Base-by-base conservation (phyloP, 2,113 vertebrate genomes). In the Stictonetta naevosa region DNA sequence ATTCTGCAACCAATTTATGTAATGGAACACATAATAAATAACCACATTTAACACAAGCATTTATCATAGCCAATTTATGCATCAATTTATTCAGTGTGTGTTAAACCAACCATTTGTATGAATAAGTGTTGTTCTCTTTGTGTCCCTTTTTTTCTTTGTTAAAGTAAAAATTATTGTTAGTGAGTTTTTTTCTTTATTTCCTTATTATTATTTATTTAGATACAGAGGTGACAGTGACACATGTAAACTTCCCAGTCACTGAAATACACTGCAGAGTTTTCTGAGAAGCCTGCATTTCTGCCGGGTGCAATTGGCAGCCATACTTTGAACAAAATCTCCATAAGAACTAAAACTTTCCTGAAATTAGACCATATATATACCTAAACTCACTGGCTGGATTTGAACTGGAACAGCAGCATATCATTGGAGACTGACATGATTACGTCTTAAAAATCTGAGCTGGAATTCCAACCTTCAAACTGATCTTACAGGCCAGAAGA, bases 11-110 rank as follows among this genome's bases (percentile, higher is more conserved):
- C 94, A 97, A 97, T 98, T 97, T 97, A 86, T 95, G 42, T 97
- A 97, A 97, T 97, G 83, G 92, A 98, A 95, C 66, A 96, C 85
- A 94, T 96, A 97, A 97, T 96, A 98, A 98, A 98, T 97, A 98
- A 98, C 77, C 56, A 78, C 59, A 84, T 87, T 93, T 74, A 96
- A 91, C 86, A 74, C 60, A 96, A 95, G 46, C 89, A 97, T 97
- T 98, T 82, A 97, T 98, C 97, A 97, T 87, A 98, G 92, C 74
- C 82, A 96, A 95, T 98, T 98, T 97, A 95, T 78, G 83, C 93
- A 95, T 96, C 95, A 96, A 80, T 97, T 97, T 97, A 66, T 97
- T 98, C 94, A 83, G 76, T 86, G 8, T 77, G 81, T 90, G 77
- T 92, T 98, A 98, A 97, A 95, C 77, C 75, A 97, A 81, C 83